Evolutionary conservation across 1,140 invertebrate species (phyloP).

Genomic region (Carposina sasakii): DNA sequence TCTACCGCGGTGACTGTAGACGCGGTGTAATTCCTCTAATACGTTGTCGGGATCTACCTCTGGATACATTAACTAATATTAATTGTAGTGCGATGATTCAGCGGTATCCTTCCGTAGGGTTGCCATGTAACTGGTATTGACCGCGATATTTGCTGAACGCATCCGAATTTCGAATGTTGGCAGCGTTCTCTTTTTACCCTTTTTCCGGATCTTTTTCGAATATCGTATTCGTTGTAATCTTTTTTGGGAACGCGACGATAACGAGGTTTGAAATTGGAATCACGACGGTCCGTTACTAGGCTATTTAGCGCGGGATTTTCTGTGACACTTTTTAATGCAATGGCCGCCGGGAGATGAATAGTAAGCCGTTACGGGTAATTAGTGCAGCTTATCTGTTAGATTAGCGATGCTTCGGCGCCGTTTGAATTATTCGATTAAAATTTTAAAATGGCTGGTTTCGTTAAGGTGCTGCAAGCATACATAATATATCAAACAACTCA

Average conservation of each 20-base stretch:
- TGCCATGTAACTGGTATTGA: conserved; percentile 8
- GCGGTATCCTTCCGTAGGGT: conserved; percentile 41
- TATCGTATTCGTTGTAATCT: conserved; percentile 18
- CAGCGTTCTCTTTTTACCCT: conserved; percentile 24
- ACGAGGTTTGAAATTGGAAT: conserved; percentile 64
- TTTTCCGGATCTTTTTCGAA: conserved; percentile 28
- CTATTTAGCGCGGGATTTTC: conserved; percentile 45
- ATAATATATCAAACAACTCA: too few relatives aligned
- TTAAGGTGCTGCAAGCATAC: too few relatives aligned
- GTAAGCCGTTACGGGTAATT: conserved; percentile 33
- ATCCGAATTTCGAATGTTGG: conserved; percentile 24
- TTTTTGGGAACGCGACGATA: conserved; percentile 35
- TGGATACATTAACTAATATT: conserved; percentile 65
- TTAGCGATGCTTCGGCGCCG: conserved; percentile 25
- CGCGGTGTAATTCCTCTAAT: conserved; percentile 58
- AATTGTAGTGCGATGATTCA: conserved; percentile 58
- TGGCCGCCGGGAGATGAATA: conserved; percentile 35
- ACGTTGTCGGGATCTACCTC: conserved; percentile 50
- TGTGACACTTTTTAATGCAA: conserved; percentile 41
- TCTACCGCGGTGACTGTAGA: conserved; percentile 38
- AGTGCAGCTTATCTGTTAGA: conserved; percentile 37
- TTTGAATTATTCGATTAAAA: conserved; percentile 11
- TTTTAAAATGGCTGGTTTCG: too few relatives aligned
- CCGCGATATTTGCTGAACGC: conserved; percentile 19
- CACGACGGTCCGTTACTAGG: conserved; percentile 39